Evolutionary conservation across 2,888 invertebrate species (phyloP), one percentile per base, ranked within the genome.

Genomic region (Loripinus fragilis): DNA sequence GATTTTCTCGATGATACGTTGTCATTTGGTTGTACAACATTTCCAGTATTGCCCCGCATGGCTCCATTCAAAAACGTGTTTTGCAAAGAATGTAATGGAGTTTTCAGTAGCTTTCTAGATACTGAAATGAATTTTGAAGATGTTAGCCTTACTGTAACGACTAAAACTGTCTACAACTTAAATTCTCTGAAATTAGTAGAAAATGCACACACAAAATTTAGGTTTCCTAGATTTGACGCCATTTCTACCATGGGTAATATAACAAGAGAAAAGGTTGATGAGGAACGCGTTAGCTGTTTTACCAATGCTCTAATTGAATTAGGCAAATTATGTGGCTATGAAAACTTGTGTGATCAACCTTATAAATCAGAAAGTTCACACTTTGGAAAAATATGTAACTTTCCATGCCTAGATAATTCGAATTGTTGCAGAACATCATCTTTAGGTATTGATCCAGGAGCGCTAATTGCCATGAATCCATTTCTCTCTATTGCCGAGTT

Each of bases 51-150:
- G 20, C 17, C 7, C 1, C 60, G 60, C 1, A 60, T 33, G 17
- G 30, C 17, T 33, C 60, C 60, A 5, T 60, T 60, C 33, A 60
- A 33, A 28, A 60, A 60, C n/a, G 28, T 17, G 20, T 60, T 60
- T 60, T 60, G 60, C 17, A 30, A 60, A 60, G 17, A 33, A 15
- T 60, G 60, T 33, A 60, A 60, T 33, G 60, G 30, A 20, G 33
- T 33, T 33, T 33, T 8, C 38, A n/a, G n/a, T n/a, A n/a, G n/a
- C n/a, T n/a, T n/a, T n/a, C n/a, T n/a, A n/a, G n/a, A n/a, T n/a
- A n/a, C n/a, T n/a, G n/a, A n/a, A n/a, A n/a, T n/a, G n/a, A n/a
- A n/a, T n/a, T n/a, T 10, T 41, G 7, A 10, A 10, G 41, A 41
- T 41, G 41, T 41, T 41, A 41, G 41, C 7, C 7, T 41, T 41